Evolutionary conservation across 2,113 vertebrate species (phyloP).

Genomic region (Rhinolophus ferrumequinum): DNA sequence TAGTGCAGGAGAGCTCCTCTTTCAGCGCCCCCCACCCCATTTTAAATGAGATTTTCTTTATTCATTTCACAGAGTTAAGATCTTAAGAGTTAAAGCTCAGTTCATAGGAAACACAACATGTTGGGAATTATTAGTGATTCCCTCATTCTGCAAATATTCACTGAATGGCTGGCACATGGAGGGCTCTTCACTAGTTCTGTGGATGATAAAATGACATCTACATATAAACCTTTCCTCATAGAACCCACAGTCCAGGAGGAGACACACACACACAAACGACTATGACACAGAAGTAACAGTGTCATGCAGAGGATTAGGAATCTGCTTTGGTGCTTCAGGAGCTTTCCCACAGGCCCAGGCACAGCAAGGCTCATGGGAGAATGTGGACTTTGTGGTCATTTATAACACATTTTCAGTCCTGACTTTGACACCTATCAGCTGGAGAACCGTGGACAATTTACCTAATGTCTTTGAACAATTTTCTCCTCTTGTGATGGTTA

Average conservation of each 20-base stretch:
- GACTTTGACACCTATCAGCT: neutral
- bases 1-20: no score
- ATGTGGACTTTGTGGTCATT: neutral
- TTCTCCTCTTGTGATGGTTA: neutral
- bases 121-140: neutral
- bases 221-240: neutral
- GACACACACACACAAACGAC: neutral
- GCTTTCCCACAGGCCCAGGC: neutral
- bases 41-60: neutral
- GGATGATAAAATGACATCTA: neutral
- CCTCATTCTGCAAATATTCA: neutral
- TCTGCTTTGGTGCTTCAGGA: neutral
- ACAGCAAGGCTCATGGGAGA: neutral
- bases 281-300: neutral
- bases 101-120: neutral
- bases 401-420: neutral
- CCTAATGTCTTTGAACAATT: neutral
- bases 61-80: neutral
- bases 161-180: neutral
- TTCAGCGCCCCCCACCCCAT: neutral
- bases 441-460: neutral
- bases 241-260: neutral
- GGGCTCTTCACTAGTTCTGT: neutral
- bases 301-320: neutral
- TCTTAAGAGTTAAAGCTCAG: neutral